A percentile compares a stretch with the other conserved stretches of the same genome.
Conservation (phyloP, 1,140 invertebrate genomes). For the Tyrophagus putrescentiae region DNA sequence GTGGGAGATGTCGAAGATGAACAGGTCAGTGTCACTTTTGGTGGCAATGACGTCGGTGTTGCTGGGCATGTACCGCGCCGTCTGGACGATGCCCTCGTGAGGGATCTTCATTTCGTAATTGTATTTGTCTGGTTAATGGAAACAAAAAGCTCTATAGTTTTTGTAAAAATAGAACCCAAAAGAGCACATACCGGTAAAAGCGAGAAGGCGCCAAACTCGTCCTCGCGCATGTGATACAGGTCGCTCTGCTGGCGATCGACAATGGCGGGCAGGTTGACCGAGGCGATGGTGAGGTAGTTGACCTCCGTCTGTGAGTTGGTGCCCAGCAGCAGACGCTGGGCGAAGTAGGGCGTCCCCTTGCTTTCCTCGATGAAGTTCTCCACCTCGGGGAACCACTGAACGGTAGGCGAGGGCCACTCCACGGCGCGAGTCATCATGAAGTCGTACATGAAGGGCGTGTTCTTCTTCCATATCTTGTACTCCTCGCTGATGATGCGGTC, state of each 20-base stretch:
- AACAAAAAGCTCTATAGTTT: not conserved
- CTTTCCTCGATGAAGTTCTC: constrained; percentile 47
- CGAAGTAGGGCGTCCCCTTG: constrained; percentile 94
- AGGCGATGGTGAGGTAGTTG: constrained; percentile 95
- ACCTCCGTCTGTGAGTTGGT: constrained; percentile 99
- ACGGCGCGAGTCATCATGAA: constrained; percentile 89
- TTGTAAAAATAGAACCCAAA: not conserved
- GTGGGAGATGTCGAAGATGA: constrained; percentile 99
- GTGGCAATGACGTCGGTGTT: constrained; percentile 98
- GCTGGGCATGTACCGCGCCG: constrained; percentile 98
- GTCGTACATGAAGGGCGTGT: constrained; percentile 90
- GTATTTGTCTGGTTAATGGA: constrained; percentile 51
- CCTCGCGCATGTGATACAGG: constrained; percentile 97
- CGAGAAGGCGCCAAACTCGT: constrained; percentile 98
- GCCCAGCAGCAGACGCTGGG: constrained; percentile 92
- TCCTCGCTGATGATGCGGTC: constrained; percentile 99
- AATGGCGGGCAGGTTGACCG: constrained; percentile 94
- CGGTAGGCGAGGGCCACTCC: constrained; percentile 94
- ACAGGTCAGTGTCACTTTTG: constrained; percentile 95
- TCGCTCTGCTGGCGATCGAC: constrained; percentile 98
- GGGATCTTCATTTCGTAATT: constrained; percentile 99
- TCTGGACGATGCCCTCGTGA: constrained; percentile 98
- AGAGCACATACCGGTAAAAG: constrained; percentile 57
- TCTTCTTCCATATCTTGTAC: constrained; percentile 99
- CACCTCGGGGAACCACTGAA: constrained; percentile 98